Base-by-base conservation (phyloP, 2,888 invertebrate genomes). In the Isotomurus palustris region DNA sequence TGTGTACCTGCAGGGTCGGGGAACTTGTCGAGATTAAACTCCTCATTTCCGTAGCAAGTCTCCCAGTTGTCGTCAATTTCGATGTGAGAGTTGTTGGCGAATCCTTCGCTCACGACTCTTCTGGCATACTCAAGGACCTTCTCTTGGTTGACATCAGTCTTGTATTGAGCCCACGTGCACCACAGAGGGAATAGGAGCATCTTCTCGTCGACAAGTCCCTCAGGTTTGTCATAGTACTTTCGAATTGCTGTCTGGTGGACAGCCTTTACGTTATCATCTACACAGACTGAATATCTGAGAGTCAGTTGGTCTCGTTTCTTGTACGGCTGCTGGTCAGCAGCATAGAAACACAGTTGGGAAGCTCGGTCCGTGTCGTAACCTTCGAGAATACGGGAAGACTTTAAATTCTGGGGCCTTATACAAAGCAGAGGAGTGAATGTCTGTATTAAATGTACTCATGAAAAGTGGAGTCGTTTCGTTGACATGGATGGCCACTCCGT, bases 31-130 rank as follows among this genome's bases (percentile, higher is more conserved):
- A 77, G 76, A 67, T 88, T 81, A 59, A 92, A 89, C 3, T 80
- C 80, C 51, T 88, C 77, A 1, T 89, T 86, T 0, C 93, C 93
- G 73, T 91, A 91, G 72, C 88, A 87, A 10, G 82, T 81, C 74
- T 92, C 91, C 89, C 91, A 92, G 24, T 84, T 81, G 72, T 92
- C 92, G 70, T 92, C 91, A 57, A 94, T 88, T 76, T 91, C 91
- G 41, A 89, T 76, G 73, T 40, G 40, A 47, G n/a, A n/a, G 19
- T 29, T 47, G 12, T n/a, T 6, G 10, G 22, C 49, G 29, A 67
- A 67, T 8, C 68, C 68, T 47, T 63, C 60, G 14, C 53, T 45
- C 5, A 59, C 27, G 1, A 69, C 50, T 35, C 44, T 32, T 8
- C 41, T 44, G 0, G 67, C 66, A 32, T 48, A 63, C 2, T 66